Percentiles rank a stretch among this genome's conserved stretches.
These are phyloP conservation scores for Drosophila chauvacae DNA, from an alignment of 1,140 invertebrate genomes.

Conservation along the genomic window DNA sequence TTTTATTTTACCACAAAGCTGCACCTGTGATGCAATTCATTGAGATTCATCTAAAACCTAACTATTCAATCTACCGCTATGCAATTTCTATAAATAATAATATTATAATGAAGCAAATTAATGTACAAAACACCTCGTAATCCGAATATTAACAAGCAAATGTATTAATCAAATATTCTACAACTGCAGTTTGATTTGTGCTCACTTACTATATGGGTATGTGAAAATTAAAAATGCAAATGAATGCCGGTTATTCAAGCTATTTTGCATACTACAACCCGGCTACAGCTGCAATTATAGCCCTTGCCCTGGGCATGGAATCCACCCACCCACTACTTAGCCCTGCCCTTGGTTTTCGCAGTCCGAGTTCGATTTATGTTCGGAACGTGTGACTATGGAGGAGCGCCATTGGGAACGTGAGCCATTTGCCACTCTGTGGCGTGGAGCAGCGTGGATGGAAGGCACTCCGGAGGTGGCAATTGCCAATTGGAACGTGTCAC, in stretches of 20 bases:
- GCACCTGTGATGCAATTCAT: neutral
- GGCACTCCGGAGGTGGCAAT: constrained; percentile 26
- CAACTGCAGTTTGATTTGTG: constrained; percentile 29
- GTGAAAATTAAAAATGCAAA: constrained; percentile 50
- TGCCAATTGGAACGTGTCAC: constrained; percentile 46
- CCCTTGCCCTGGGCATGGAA: neutral
- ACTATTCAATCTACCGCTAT: neutral
- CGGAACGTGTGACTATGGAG: constrained; percentile 58
- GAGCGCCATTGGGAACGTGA: constrained; percentile 58
- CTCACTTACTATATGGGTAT: constrained; percentile 4
- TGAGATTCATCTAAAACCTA: neutral
- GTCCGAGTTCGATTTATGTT: constrained; percentile 27
- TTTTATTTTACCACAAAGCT: neutral
- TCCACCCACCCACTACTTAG: constrained; percentile 23
- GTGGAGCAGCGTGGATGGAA: neutral
- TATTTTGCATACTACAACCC: constrained; percentile 34
- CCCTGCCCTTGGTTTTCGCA: constrained; percentile 26
- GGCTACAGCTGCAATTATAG: constrained; percentile 9
- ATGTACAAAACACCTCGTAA: constrained; percentile 16
- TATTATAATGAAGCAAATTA: constrained; percentile 5
- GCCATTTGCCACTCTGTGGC: constrained; percentile 28
- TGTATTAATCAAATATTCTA: constrained; percentile 24
- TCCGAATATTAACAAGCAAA: constrained; percentile 4
- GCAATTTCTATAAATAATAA: constrained; percentile 10
- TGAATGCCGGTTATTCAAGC: constrained; percentile 21